Evolutionary conservation across 2,113 vertebrate genomes (phyloP).

Genomic region (Oryzias woworae): DNA sequence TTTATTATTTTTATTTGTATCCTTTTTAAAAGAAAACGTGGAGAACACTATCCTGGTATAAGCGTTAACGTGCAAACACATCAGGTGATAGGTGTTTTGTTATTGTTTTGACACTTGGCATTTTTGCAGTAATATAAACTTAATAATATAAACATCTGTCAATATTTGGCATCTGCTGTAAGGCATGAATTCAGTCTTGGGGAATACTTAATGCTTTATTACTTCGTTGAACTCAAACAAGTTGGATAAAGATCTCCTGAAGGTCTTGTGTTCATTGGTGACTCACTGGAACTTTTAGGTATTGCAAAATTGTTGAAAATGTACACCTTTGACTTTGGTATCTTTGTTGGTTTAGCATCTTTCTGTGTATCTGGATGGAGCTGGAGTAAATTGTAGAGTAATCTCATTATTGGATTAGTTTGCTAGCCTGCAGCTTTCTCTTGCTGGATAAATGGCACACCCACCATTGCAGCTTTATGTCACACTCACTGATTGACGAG

Average conservation of each 20-base stretch:
- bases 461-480: constrained; percentile 36
- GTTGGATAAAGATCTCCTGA: no score
- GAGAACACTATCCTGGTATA: background rate
- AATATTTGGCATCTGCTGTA: no score
- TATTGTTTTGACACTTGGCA: background rate
- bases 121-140: no score
- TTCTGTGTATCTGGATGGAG: constrained; percentile 59
- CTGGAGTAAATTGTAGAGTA: constrained; percentile 50
- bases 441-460: constrained; percentile 60
- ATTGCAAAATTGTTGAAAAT: background rate
- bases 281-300: background rate
- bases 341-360: constrained; percentile 9
- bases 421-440: constrained; percentile 65
- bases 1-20: background rate
- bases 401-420: constrained; percentile 79
- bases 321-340: background rate
- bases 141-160: no score
- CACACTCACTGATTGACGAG: constrained; percentile 19
- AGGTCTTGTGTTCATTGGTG: background rate
- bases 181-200: no score
- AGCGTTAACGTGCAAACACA: background rate
- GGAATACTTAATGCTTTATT: no score
- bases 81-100: background rate
- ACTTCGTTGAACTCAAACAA: no score
- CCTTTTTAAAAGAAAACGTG: background rate